Base-by-base conservation (phyloP, 2,113 vertebrate genomes). In the Sclerurus mexicanus region DNA sequence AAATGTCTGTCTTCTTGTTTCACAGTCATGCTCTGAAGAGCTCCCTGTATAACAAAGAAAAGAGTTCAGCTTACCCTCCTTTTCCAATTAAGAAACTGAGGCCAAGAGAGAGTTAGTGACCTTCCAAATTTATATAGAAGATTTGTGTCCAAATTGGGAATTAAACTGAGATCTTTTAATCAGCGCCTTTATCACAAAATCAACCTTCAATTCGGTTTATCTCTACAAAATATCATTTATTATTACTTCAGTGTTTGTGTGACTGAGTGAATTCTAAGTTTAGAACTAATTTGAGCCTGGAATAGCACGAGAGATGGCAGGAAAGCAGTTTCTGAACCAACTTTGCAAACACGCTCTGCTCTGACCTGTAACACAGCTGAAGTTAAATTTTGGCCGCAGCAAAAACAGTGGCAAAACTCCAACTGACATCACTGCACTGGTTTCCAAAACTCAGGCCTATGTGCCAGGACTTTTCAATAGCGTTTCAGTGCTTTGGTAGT, bases 291-390 rank as follows among this genome's bases (percentile, higher is more conserved):
- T 44, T 71, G 66, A 87, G 84, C 69, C 81, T 91, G 40, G 84
- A 95, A 96, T 76, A 96, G 87, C 78, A 79, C 1, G 11, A 89
- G 40, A 19, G 35, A 96, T 83, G 80, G 62, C 81, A 94, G 49
- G 71, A 28, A 95, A 89, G 87, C 66, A 85, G 62, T 79, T 49
- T 89, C 53, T 95, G 81, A 82, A 91, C 67, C 87, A 93, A 66
- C 33, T 93, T 18, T 80, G 49, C 66, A 95, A 96, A 91, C 89
- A 91, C 24, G 66, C 58, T 95, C 47, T 62, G 69, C 71, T 93
- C 60, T 95, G 93, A 86, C 83, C 76, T 89, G 77, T 76, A 96
- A 87, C 93, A 89, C 66, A 91, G 74, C 87, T 85, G 85, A 95
- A 92, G 25, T 87, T 85, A 91, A 72, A 39, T 66, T 83, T 7